These are phyloP conservation scores for Trichonephila clavata DNA, from an alignment of 1,140 invertebrate genomes.

Conservation along the genomic window DNA sequence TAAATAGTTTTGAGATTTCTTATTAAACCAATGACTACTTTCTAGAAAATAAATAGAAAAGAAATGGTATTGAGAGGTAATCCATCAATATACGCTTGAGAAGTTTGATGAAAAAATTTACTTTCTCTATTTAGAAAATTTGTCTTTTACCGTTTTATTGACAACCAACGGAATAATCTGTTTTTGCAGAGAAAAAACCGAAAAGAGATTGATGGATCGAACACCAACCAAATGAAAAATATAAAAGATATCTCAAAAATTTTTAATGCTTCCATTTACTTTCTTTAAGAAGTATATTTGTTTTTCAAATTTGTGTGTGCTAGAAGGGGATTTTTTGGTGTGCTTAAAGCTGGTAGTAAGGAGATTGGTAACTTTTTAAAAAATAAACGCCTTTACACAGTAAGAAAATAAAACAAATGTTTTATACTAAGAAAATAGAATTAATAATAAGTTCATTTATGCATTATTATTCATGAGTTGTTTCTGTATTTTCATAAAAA, in stretches of 20 bases:
- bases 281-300: too few relatives aligned
- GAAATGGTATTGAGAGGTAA: neutral
- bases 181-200: neutral
- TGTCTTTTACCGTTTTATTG: neutral
- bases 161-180: neutral
- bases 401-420: too few relatives aligned
- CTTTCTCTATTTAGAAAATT: neutral
- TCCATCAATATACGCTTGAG: neutral
- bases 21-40: neutral
- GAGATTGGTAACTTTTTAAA: too few relatives aligned
- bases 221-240: neutral
- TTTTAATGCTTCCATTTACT: too few relatives aligned
- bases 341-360: too few relatives aligned
- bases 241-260: neutral
- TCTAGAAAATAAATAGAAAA: neutral
- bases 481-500: too few relatives aligned
- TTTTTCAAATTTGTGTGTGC: too few relatives aligned
- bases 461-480: too few relatives aligned
- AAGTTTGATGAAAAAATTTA: neutral
- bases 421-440: too few relatives aligned
- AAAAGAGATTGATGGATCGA: neutral
- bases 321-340: too few relatives aligned
- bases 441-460: too few relatives aligned
- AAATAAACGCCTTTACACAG: too few relatives aligned
- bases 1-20: neutral